phyloP scores from a whole-genome alignment of 1,140 invertebrate genomes.

The Patella vulgata region DNA sequence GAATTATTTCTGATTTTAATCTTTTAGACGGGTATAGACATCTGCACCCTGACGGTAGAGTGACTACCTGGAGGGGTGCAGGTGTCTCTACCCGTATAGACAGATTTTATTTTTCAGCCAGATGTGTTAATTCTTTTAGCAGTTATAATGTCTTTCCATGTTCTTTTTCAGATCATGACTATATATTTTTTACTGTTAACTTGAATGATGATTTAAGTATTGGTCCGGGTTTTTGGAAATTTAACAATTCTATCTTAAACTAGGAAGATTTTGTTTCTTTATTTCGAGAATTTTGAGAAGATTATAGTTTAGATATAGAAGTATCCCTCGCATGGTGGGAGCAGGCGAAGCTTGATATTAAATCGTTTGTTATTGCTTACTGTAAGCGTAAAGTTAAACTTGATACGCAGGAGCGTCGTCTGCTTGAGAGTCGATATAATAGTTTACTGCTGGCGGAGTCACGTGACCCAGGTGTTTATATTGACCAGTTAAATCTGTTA shows the following conservation, averaged over 20 bases:
- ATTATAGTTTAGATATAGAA: conserved; percentile 2
- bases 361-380: conserved; percentile 29
- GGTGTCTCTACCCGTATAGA: too few relatives aligned
- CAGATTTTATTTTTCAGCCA: conserved; percentile 15
- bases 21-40: too few relatives aligned
- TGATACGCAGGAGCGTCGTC: conserved; percentile 4
- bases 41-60: too few relatives aligned
- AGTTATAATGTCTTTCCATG: conserved; percentile 16
- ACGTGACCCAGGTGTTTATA: conserved; percentile 10
- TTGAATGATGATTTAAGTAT: conserved; percentile 7
- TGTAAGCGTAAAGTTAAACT: conserved; percentile 20
- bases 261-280: conserved; percentile 22
- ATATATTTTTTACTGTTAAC: conserved; percentile 15
- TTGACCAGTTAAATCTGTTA: conserved; percentile 13
- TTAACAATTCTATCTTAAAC: conserved; percentile 30
- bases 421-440: conserved; percentile 21
- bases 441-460: conserved; percentile 7
- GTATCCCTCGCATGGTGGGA: conserved; percentile 26
- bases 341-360: conserved; percentile 26
- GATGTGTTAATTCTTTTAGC: conserved; percentile 21
- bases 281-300: conserved; percentile 23
- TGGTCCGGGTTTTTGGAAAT: conserved; percentile 38
- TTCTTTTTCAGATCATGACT: conserved; percentile 37
- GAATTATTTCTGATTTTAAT: too few relatives aligned
- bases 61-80: too few relatives aligned